Evolutionary conservation across 2,888 invertebrate species (phyloP).

Genomic region (Deroplatys truncata): DNA sequence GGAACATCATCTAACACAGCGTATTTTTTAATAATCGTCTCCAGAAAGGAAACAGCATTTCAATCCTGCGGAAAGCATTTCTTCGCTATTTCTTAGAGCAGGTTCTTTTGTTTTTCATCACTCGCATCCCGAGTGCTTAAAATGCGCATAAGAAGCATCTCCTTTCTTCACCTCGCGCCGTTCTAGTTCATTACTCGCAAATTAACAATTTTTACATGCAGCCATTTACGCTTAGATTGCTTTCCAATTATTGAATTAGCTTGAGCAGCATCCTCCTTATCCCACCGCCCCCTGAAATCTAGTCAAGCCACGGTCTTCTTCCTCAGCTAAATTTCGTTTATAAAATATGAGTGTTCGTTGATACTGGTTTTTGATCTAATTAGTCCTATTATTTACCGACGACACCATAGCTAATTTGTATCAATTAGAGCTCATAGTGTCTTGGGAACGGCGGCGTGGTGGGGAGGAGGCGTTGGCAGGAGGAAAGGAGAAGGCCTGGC

Average conservation of each 20-base stretch:
- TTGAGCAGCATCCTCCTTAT: not conserved
- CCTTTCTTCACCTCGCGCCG: not conserved
- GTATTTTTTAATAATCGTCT: too few species aligned
- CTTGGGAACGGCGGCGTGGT: slow-evolving; percentile 7
- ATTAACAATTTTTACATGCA: slow-evolving; percentile 28
- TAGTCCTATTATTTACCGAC: slow-evolving; percentile 43
- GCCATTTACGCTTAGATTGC: slow-evolving; percentile 29
- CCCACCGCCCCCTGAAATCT: not conserved
- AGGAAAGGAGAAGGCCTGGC: slow-evolving; percentile 9
- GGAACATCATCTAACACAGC: too few species aligned
- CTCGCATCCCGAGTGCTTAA: not conserved
- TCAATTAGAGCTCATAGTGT: slow-evolving; percentile 38
- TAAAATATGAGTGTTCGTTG: slow-evolving; percentile 28
- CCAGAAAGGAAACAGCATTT: too few species aligned
- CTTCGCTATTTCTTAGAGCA: not conserved
- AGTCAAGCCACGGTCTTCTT: slow-evolving; percentile 8
- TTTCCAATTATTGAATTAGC: slow-evolving; percentile 31
- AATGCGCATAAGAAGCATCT: not conserved
- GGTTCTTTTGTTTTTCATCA: not conserved
- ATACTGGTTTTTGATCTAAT: slow-evolving; percentile 37
- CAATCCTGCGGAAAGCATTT: too few species aligned
- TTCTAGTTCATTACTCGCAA: slow-evolving; percentile 28
- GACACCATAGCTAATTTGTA: slow-evolving; percentile 43
- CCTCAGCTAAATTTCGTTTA: slow-evolving; percentile 22
- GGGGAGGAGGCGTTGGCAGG: not conserved